phyloP scores from a whole-genome alignment of 2,113 vertebrate genomes.

The Aepyceros melampus region DNA sequence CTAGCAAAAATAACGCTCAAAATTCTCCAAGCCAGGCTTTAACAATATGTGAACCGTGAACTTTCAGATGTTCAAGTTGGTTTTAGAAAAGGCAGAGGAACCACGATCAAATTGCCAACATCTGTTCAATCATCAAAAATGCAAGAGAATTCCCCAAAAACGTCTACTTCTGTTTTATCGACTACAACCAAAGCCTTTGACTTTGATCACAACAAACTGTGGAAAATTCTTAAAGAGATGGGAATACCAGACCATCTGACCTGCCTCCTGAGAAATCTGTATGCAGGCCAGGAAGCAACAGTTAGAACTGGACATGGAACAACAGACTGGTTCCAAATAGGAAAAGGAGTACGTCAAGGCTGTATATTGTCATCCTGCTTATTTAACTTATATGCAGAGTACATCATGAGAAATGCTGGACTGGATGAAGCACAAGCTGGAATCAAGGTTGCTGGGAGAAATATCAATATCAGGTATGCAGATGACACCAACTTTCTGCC shows the following conservation, averaged over 20 bases:
- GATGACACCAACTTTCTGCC: neutral
- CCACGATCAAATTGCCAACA: neutral
- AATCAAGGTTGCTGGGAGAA: neutral
- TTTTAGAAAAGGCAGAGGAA: neutral
- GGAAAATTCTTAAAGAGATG: neutral
- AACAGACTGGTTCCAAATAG: neutral
- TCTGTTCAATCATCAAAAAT: neutral
- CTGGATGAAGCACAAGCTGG: neutral
- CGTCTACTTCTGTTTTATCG: neutral
- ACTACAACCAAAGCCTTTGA: neutral
- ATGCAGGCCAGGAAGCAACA: neutral
- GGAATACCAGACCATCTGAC: neutral
- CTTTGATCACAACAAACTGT: neutral
- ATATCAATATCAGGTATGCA: neutral
- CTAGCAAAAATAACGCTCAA: neutral
- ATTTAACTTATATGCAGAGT: neutral
- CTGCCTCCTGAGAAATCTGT: neutral
- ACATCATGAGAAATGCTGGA: neutral
- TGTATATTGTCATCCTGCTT: neutral
- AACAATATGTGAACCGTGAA: neutral
- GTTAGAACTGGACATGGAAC: neutral
- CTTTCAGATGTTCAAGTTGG: neutral
- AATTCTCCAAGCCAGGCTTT: neutral
- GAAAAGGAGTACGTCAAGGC: neutral
- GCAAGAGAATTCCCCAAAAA: neutral